These are phyloP conservation scores for Microctenopoma lineatum DNA, from an alignment of 2,797 vertebrate species.

Conservation along the genomic window DNA sequence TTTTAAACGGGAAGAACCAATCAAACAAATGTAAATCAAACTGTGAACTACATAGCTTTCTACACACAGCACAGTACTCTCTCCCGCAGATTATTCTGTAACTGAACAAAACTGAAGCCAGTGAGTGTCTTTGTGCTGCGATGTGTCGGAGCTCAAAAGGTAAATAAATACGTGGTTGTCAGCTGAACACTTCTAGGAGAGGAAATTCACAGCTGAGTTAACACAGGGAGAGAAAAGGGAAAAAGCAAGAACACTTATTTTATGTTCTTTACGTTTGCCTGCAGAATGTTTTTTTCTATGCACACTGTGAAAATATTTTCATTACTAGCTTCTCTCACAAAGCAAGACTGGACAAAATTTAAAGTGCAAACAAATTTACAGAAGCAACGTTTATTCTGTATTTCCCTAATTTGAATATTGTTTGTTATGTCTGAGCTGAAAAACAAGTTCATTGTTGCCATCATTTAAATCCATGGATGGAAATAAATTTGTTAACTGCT, in stretches of 20 bases:
- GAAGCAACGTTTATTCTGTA: not conserved
- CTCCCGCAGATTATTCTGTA: too few species aligned
- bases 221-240: not conserved
- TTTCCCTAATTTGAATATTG: not conserved
- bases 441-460: not conserved
- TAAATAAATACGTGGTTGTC: not conserved
- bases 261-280: not conserved
- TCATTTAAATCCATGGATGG: not conserved
- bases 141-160: not conserved
- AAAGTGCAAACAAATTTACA: not conserved
- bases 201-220: not conserved
- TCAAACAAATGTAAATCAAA: too few species aligned
- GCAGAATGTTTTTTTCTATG: too few species aligned
- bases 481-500: not conserved
- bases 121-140: not conserved
- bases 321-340: not conserved
- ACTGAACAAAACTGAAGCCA: too few species aligned
- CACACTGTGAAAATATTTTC: not conserved
- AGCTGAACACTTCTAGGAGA: not conserved
- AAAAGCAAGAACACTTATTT: not conserved
- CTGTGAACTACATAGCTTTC: not conserved
- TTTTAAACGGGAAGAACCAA: too few species aligned
- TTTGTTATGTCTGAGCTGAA: not conserved
- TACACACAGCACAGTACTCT: not conserved
- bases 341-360: not conserved